These are phyloP conservation scores for Eleutherodactylus coqui DNA, from an alignment of 2,797 vertebrate species.

Conservation along the genomic window DNA sequence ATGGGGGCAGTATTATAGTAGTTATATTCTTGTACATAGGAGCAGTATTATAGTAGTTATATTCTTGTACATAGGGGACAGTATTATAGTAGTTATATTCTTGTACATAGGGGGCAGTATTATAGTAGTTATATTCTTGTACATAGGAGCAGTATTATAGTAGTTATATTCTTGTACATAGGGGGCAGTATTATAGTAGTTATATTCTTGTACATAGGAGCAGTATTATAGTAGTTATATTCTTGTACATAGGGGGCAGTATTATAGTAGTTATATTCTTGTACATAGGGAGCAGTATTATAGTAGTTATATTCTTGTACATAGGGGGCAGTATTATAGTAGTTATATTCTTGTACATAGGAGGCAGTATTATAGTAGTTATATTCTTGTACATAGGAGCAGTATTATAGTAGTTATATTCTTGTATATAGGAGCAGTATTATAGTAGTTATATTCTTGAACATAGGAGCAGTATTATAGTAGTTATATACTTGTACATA, in stretches of 20 bases:
- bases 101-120: no score
- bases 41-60: no score
- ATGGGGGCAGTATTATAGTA: no score
- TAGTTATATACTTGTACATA: conserved; percentile 4
- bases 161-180: conserved; percentile 14
- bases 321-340: background rate
- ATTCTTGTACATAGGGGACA: no score
- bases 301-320: conserved; percentile 13
- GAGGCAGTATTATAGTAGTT: conserved; percentile 4
- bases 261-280: background rate
- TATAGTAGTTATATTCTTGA: background rate
- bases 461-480: background rate
- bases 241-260: background rate
- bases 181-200: background rate
- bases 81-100: no score
- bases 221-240: conserved; percentile 12
- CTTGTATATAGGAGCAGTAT: background rate
- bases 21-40: no score
- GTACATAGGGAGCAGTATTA: background rate
- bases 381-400: background rate
- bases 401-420: conserved; percentile 15
- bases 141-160: conserved; percentile 4
- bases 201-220: background rate
- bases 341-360: no score
- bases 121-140: conserved; percentile 4